These are phyloP conservation scores for Notoglanidium macrostoma DNA, from an alignment of 2,797 vertebrate species.

Conservation along the genomic window DNA sequence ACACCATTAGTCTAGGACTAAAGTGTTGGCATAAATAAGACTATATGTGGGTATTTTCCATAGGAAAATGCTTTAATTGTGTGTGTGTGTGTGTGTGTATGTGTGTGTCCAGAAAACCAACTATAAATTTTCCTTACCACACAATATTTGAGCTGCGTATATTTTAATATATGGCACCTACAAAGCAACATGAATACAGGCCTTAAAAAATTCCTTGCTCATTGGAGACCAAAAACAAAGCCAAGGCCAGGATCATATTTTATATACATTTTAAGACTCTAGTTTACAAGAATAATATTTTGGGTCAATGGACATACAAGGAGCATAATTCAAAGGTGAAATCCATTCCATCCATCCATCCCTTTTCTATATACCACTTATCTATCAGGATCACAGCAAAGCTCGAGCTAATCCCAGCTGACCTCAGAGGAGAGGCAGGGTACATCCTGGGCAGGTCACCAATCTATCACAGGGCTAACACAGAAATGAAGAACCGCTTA, in stretches of 20 bases:
- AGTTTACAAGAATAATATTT: conserved; percentile 23
- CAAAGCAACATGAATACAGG: conserved; percentile 2
- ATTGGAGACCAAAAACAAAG: conserved; percentile 16
- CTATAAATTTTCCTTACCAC: conserved; percentile 17
- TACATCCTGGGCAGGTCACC: too few species aligned
- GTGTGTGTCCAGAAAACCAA: not conserved
- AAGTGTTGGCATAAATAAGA: conserved; percentile 14
- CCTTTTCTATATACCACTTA: too few species aligned
- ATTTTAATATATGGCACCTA: conserved; percentile 9
- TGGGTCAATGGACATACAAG: not conserved
- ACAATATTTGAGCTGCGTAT: conserved; percentile 18
- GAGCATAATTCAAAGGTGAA: not conserved
- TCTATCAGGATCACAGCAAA: too few species aligned
- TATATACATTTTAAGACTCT: not conserved
- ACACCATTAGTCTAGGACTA: not conserved
- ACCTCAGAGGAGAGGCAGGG: too few species aligned
- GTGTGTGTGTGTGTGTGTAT: not conserved
- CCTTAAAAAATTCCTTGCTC: conserved; percentile 1
- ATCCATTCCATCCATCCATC: not conserved
- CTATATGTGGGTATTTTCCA: not conserved
- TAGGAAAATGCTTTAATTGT: conserved; percentile 10
- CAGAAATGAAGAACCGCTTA: too few species aligned
- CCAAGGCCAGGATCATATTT: not conserved
- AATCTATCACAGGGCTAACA: too few species aligned
- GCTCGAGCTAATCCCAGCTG: too few species aligned